Percentiles rank a stretch among this genome's conserved stretches.
Evolutionary conservation across 2,888 invertebrate genomes (phyloP).

Genomic region (Melieria omissa): DNA sequence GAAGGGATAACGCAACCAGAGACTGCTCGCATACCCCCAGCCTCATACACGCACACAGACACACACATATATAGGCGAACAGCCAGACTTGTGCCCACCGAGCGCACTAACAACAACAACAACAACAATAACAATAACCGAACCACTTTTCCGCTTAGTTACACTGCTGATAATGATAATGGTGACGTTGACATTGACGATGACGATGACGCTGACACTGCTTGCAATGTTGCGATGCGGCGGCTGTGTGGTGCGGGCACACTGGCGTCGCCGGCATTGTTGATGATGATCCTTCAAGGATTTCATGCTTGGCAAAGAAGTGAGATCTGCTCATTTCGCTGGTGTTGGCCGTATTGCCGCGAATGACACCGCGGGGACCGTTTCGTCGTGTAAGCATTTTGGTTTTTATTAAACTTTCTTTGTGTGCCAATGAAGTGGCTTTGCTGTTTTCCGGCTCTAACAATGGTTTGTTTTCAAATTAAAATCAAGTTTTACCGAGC

Average conservation of each 20-base stretch:
- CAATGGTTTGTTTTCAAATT: too few relatives aligned
- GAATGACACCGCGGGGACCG: too few relatives aligned
- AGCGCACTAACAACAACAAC: background rate
- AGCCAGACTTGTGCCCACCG: background rate
- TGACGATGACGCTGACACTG: conserved; percentile 8
- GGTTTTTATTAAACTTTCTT: too few relatives aligned
- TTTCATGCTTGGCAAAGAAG: conserved; percentile 20
- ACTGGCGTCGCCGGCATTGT: background rate
- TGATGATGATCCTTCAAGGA: conserved; percentile 13
- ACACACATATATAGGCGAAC: background rate
- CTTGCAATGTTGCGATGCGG: too few relatives aligned
- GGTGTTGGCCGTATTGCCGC: background rate
- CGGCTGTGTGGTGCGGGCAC: too few relatives aligned
- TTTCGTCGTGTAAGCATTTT: too few relatives aligned
- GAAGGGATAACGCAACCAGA: background rate
- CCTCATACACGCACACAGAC: background rate
- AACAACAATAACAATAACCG: background rate
- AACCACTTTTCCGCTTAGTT: conserved; percentile 40
- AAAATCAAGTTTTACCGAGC: too few relatives aligned
- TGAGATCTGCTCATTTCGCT: background rate
- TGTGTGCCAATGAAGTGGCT: too few relatives aligned
- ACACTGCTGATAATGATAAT: conserved; percentile 28
- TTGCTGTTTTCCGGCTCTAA: too few relatives aligned
- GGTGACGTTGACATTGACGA: background rate
- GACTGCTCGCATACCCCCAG: background rate